Base-by-base conservation (phyloP, 2,888 invertebrate genomes). In the Prosopocoilus inquinatus region DNA sequence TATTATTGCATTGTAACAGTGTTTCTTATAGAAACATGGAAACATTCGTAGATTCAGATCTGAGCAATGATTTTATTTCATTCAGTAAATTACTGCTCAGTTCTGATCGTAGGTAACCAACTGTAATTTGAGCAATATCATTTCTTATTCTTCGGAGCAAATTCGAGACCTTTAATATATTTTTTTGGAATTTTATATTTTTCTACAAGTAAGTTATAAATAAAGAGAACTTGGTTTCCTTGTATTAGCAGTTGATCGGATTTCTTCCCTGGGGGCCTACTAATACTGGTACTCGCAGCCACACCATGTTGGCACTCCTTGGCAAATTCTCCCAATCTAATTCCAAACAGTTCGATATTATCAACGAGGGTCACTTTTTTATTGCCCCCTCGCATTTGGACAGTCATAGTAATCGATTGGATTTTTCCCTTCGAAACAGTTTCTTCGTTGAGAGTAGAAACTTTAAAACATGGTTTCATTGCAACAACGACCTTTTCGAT, bases 321-420 rank as follows among this genome's bases (percentile, higher is more conserved):
- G 12, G 90, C 87, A 75, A 96, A 88, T 68, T 89, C 88, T 20
- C 82, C 77, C 56, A 92, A 80, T 66, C 86, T 87, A 66, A 96
- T 90, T 28, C 95, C 94, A 77, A 87, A 96, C 55, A 85, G 79
- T 71, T 94, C 92, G 70, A 96, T 81, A 78, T 96, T 95, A 65
- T 92, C 91, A 2, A 97, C 85, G 48, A 96, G 76, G 1, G 96
- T 96, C 50, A 90, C 94, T 83, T 94, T 94, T 75, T 96, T 96
- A 73, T 93, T 93, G 15, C 91, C 90, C 15, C 89, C 85, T 56
- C 95, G 79, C n/a, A 85, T 86, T 13, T 84, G 87, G 4, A 93
- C 84, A 11, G 84, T 84, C 79, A 96, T 87, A 64, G 84, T 85
- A 63, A 96, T 86, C 2, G 90, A 87, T 34, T 89, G 87, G 47